Conservation (phyloP, 2,888 invertebrate genomes). For the Coremacera marginata region DNA sequence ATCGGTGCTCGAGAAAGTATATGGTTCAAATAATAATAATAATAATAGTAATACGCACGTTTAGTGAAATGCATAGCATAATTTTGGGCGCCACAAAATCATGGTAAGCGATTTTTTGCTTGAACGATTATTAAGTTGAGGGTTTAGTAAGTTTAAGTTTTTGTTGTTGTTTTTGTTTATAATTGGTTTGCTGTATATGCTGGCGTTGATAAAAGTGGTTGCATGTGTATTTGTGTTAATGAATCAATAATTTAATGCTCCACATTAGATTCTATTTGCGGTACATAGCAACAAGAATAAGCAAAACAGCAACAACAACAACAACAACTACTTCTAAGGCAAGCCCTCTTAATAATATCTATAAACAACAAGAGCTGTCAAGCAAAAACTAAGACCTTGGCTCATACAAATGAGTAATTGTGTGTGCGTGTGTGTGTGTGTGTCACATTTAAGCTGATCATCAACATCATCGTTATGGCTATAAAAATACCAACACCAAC, state of each 20-base stretch:
- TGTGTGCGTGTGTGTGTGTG: not conserved
- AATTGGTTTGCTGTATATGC: slow-evolving; percentile 1
- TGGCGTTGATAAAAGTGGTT: not conserved
- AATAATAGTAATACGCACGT: not conserved
- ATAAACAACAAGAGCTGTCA: too few relatives aligned
- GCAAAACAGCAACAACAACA: not conserved
- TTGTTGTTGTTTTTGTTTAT: not conserved
- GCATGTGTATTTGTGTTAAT: not conserved
- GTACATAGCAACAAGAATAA: slow-evolving; percentile 2
- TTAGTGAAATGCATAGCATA: not conserved
- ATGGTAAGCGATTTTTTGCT: slow-evolving; percentile 22
- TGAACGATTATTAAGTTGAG: slow-evolving; percentile 26
- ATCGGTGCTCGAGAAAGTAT: not conserved
- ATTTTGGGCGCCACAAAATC: slow-evolving; percentile 15
- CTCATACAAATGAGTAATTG: not conserved
- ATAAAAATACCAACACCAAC: too few relatives aligned
- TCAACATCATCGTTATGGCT: not conserved
- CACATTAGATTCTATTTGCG: not conserved
- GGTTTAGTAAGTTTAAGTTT: not conserved
- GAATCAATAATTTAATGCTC: slow-evolving; percentile 1
- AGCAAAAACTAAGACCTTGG: too few relatives aligned
- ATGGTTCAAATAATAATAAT: not conserved
- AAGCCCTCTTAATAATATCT: too few relatives aligned
- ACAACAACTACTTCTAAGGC: not conserved
- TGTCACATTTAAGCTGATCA: not conserved